Evolutionary conservation across 2,113 vertebrate genomes (phyloP).

Genomic region (Prunella himalayana): DNA sequence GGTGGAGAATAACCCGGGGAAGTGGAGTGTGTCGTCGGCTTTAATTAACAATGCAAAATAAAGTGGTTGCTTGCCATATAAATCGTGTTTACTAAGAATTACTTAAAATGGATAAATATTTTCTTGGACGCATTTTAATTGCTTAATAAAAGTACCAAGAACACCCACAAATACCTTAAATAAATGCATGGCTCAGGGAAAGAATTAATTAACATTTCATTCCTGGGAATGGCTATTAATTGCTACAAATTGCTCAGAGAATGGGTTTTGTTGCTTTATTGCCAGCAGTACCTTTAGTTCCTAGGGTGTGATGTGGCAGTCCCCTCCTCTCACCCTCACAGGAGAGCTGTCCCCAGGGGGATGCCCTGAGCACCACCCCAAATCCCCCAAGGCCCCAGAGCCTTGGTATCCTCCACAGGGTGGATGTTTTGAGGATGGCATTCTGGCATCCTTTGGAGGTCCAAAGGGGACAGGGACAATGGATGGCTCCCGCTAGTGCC

Average conservation of each 20-base stretch:
- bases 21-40: background rate
- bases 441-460: background rate
- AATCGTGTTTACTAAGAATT: conserved; percentile 34
- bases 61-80: conserved; percentile 30
- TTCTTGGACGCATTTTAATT: conserved; percentile 52
- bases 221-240: conserved; percentile 41
- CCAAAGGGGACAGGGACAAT: rapidly evolving
- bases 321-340: background rate
- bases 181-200: conserved; percentile 38
- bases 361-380: background rate
- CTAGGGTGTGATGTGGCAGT: background rate
- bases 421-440: rapidly evolving
- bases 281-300: background rate
- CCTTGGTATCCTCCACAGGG: rapidly evolving
- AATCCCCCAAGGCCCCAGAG: background rate
- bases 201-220: conserved; percentile 63
- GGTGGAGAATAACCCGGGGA: background rate
- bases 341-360: background rate
- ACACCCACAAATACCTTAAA: conserved; percentile 58
- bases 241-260: conserved; percentile 22
- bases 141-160: conserved; percentile 56
- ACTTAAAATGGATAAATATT: conserved; percentile 61
- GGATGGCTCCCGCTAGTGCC: background rate
- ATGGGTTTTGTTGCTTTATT: conserved; percentile 14
- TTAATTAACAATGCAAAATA: conserved; percentile 58